Evolutionary conservation across 2,113 vertebrate genomes (phyloP), one percentile per base, ranked within the genome.

Genomic region (Arenaria interpres): DNA sequence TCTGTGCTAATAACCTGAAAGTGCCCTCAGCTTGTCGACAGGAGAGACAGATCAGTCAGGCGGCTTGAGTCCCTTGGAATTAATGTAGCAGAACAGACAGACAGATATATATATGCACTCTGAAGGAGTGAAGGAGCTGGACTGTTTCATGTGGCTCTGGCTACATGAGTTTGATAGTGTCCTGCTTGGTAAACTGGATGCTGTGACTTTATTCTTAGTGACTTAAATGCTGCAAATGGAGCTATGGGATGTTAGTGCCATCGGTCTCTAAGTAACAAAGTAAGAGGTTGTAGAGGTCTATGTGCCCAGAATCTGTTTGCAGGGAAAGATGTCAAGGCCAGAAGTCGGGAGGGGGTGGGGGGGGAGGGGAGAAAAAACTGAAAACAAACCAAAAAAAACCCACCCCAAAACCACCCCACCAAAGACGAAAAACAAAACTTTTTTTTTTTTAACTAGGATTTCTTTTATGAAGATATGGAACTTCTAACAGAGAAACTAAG

Each of bases 381-480:
- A 6, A 46, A 53, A 62, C 23, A 32, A 51, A 45, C 14, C 6
- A 53, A 18, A 30, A 54, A 54, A 30, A 18, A 10, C 18, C 46
- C 25, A 53, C 8, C 14, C 27, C 10, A 54, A 18, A 18, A 19
- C 53, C 30, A 43, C 48, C 23, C 7, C 24, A 24, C 24, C 24
- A 27, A 25, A 46, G 46, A 46, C 21, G 20, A n/a, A 10, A 57
- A 54, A 67, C 22, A 33, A 21, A 53, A 21, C 66, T 5, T 19
- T 10, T 11, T 11, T 51, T 17, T 51, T 91, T 28, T 54, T 12
- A 10, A 8, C 8, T 96, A 99, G 99, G 99, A 99, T 63, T 99
- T 99, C 97, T 99, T 99, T 90, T 98, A 98, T 77, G 98, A 99
- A 21, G 98, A 98, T 91, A 98, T 98, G 98, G 99, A 99, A 2